Percentiles rank a stretch among this genome's conserved stretches.
Conservation (phyloP, 2,888 invertebrate species). For the Drosophila paranaensis region DNA sequence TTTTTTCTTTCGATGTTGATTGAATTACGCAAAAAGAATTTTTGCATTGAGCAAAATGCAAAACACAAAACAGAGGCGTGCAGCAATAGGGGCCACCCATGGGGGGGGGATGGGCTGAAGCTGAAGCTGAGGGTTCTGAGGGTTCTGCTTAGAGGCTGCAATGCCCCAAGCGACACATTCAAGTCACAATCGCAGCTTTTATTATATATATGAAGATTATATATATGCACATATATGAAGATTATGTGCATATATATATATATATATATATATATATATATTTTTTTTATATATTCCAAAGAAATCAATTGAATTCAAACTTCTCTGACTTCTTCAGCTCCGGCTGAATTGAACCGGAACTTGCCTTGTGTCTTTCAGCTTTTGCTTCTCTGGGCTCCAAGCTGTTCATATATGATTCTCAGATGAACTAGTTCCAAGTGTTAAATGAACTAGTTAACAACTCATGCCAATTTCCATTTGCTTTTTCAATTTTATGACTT, state of each 20-base stretch:
- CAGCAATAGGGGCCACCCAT: not conserved
- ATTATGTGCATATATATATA: conserved; percentile 1
- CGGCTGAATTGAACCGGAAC: not conserved
- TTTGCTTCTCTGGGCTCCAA: too few relatives aligned
- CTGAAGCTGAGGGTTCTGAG: not conserved
- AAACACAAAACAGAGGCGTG: not conserved
- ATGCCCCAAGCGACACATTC: conserved; percentile 39
- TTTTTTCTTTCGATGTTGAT: conserved; percentile 40
- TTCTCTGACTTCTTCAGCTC: not conserved
- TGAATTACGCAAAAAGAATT: conserved; percentile 64
- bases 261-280: not conserved
- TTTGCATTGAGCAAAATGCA: conserved; percentile 12
- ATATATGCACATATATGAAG: not conserved
- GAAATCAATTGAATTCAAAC: not conserved
- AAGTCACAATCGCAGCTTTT: conserved; percentile 20
- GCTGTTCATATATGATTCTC: not conserved
- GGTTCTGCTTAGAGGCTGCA: not conserved
- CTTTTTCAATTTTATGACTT: too few relatives aligned
- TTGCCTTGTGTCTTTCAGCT: too few relatives aligned
- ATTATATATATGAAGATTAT: not conserved
- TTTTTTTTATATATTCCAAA: conserved; percentile 1
- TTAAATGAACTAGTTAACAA: not conserved
- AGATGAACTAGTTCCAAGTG: not conserved
- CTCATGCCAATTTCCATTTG: too few relatives aligned
- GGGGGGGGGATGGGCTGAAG: not conserved